phyloP scores from a whole-genome alignment of 2,888 invertebrate genomes.

The Drosophila nigricruria region DNA sequence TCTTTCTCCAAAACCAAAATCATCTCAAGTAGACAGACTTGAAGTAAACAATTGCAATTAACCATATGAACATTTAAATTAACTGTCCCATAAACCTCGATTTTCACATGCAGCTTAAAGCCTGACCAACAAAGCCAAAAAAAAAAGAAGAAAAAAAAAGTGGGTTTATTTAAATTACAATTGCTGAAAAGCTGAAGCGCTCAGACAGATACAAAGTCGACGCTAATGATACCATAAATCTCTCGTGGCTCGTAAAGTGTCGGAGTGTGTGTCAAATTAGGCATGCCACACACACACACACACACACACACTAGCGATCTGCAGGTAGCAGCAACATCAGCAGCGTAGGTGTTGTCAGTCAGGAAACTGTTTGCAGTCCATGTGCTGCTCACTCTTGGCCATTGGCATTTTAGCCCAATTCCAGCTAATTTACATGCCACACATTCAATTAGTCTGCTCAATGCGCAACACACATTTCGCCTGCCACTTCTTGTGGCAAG shows the following conservation, averaged over 20 bases:
- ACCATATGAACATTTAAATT: slow-evolving; percentile 60
- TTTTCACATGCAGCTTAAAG: slow-evolving; percentile 56
- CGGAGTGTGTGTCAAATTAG: slow-evolving; percentile 67
- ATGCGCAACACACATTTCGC: slow-evolving; percentile 43
- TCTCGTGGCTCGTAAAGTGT: slow-evolving; percentile 54
- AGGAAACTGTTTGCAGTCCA: slow-evolving; percentile 7
- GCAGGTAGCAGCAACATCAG: slow-evolving; percentile 10
- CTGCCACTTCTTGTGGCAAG: slow-evolving; percentile 29
- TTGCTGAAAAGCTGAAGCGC: slow-evolving; percentile 24
- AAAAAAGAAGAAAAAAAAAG: slow-evolving; percentile 27
- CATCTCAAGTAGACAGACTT: slow-evolving; percentile 17
- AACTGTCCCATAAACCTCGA: slow-evolving; percentile 69
- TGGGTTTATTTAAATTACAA: slow-evolving; percentile 62
- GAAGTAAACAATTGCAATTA: slow-evolving; percentile 56
- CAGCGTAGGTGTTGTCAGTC: slow-evolving; percentile 9
- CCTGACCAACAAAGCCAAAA: slow-evolving; percentile 5
- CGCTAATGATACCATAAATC: slow-evolving; percentile 74
- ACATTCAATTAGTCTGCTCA: slow-evolving; percentile 55
- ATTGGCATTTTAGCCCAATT: slow-evolving; percentile 54
- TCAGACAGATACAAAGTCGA: slow-evolving; percentile 22
- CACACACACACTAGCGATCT: slow-evolving; percentile 5
- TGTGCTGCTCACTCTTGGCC: slow-evolving; percentile 29
- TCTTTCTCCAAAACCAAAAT: slow-evolving; percentile 3
- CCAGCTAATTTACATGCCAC: slow-evolving; percentile 43
- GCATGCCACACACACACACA: slow-evolving; percentile 39